Percentiles rank a stretch among this genome's conserved stretches.
Conservation (phyloP, 1,140 invertebrate species). For the Bombus sibiricus region DNA sequence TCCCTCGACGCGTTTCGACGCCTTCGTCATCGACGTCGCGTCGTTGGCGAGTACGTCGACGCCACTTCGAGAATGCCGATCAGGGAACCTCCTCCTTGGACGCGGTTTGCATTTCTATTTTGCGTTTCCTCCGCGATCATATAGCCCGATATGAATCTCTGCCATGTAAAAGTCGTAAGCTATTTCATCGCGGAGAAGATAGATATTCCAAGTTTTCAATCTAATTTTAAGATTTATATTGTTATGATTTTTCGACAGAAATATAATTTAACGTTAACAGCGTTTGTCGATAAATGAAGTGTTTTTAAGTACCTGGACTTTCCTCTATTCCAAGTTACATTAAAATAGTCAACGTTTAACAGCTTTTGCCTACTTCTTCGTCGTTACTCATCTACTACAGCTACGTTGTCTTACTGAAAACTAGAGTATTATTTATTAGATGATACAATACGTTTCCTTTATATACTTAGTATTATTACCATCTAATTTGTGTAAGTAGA, state of each 20-base stretch:
- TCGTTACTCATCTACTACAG: no score
- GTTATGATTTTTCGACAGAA: no score
- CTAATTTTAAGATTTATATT: no score
- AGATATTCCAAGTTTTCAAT: background rate
- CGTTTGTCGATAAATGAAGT: no score
- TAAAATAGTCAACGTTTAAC: no score
- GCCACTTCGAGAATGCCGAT: conserved; percentile 60
- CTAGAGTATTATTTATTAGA: background rate
- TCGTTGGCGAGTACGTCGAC: conserved; percentile 22
- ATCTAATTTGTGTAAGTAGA: background rate
- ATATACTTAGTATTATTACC: no score
- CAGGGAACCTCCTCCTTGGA: conserved; percentile 43
- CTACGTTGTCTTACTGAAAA: no score
- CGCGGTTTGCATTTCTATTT: conserved; percentile 66
- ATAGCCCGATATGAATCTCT: background rate
- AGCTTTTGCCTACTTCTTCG: no score
- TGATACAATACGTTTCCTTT: no score
- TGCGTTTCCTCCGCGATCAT: conserved; percentile 47
- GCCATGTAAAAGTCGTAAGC: background rate
- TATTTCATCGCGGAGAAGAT: background rate
- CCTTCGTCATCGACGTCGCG: conserved; percentile 1
- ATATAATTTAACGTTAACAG: no score
- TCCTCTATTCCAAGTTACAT: no score
- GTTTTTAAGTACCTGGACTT: no score
- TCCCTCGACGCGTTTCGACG: conserved; percentile 53